A percentile compares a stretch with the other conserved stretches of the same genome.
Conservation (phyloP, 2,888 invertebrate genomes). For the Antitype chi region DNA sequence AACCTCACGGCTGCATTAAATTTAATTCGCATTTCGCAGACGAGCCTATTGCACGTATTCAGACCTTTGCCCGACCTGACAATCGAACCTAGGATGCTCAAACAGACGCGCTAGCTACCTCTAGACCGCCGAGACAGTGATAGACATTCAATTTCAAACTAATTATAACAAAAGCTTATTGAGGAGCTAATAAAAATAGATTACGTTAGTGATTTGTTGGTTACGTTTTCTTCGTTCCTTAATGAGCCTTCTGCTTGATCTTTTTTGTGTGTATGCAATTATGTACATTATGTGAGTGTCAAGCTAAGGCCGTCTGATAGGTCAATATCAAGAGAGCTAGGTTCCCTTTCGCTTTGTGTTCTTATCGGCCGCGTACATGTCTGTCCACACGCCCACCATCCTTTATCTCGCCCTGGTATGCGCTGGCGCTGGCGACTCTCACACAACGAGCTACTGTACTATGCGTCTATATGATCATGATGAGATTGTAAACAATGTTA, state of each 20-base stretch:
- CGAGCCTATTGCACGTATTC: not conserved
- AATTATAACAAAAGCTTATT: not conserved
- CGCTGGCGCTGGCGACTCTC: not conserved
- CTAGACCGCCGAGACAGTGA: not conserved
- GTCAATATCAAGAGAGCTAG: constrained; percentile 36
- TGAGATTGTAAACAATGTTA: not conserved
- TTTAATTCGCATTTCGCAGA: not conserved
- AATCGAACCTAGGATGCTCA: not conserved
- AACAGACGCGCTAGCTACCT: not conserved
- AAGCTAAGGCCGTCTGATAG: constrained; percentile 19
- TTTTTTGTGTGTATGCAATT: not conserved
- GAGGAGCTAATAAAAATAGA: not conserved
- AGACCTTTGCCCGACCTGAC: not conserved
- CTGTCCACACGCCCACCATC: constrained; percentile 20
- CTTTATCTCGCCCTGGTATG: constrained; percentile 13
- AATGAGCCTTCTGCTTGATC: not conserved
- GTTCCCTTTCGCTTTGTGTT: constrained; percentile 35
- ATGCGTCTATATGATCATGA: not conserved
- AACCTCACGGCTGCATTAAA: not conserved
- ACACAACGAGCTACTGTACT: constrained; percentile 5
- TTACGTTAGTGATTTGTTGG: not conserved
- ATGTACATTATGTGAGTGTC: not conserved
- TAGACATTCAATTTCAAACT: not conserved
- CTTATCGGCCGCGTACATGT: constrained; percentile 46
- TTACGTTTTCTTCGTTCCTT: not conserved